Evolutionary conservation across 1,140 invertebrate species (phyloP).

Genomic region (Lasioglossum baleicum): DNA sequence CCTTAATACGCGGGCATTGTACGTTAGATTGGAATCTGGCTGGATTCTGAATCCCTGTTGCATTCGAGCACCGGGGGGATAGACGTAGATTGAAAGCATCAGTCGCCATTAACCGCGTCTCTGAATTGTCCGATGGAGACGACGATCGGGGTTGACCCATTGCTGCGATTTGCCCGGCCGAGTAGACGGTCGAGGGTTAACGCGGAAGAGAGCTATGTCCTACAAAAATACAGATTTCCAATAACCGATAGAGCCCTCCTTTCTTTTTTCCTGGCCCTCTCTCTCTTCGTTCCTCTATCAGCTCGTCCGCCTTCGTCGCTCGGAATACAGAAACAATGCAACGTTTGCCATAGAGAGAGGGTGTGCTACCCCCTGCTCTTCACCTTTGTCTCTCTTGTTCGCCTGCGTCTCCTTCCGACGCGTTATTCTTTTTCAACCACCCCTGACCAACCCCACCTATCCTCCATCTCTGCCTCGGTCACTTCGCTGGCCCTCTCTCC

Average conservation of each 20-base stretch:
- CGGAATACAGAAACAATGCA: constrained; percentile 69
- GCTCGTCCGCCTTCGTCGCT: constrained; percentile 16
- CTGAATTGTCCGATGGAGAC: constrained; percentile 61
- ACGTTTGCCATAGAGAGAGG: constrained; percentile 39
- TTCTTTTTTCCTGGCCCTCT: constrained; percentile 19
- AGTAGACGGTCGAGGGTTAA: constrained; percentile 40
- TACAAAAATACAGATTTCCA: constrained; percentile 78
- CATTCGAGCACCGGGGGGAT: constrained; percentile 7
- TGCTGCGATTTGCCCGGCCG: constrained; percentile 61
- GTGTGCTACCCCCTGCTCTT: constrained; percentile 22
- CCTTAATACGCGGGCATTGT: constrained; percentile 61
- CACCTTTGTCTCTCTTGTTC: constrained; percentile 23
- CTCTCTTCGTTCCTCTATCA: neutral
- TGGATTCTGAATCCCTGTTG: constrained; percentile 32
- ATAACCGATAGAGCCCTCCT: constrained; percentile 72
- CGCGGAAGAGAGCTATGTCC: constrained; percentile 65
- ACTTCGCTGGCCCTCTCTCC: constrained; percentile 4
- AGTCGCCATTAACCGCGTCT: constrained; percentile 39
- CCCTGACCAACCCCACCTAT: constrained; percentile 46
- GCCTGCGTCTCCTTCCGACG: constrained; percentile 21
- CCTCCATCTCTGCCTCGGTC: constrained; percentile 41
- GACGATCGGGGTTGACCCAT: constrained; percentile 67
- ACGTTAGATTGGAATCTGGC: constrained; percentile 63
- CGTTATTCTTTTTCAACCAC: constrained; percentile 44
- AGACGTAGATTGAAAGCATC: constrained; percentile 49